Base-by-base conservation (phyloP, 2,113 vertebrate genomes). In the Lamprotornis superbus region DNA sequence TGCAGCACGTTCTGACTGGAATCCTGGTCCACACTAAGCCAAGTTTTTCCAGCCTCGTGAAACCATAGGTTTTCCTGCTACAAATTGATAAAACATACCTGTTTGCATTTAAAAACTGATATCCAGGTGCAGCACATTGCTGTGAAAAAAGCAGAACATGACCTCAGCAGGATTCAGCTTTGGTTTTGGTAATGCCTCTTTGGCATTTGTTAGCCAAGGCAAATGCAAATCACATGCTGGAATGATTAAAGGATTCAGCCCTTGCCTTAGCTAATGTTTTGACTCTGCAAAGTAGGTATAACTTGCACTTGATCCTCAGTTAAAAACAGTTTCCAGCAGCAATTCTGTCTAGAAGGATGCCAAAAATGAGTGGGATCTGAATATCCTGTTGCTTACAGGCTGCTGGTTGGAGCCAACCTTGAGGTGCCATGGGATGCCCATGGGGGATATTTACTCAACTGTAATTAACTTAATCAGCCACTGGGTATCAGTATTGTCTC, bases 381-480 rank as follows among this genome's bases (percentile, higher is more conserved):
- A 37, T n/a, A 47, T 63, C 64, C 68, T 0, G 0, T 63, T 56
- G 83, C 60, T 93, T 30, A 3, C 28, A 53, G 70, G 67, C 46
- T 61, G 55, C 47, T 40, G 35, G 7, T 13, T 22, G 53, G 60
- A 90, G 80, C 52, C 92, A 67, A 4, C 83, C 63, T 91, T 71
- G 96, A 79, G 92, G 76, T 83, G 65, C 76, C 71, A 39, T 20
- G 79, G 71, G 83, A 9, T 81, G 85, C 49, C 86, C 88, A 12
- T 87, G 86, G 93, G 92, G 92, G 88, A 68, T 93, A 49, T 93
- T 96, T 90, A 92, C 79, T 78, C 85, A 83, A 96, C 88, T 97
- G 96, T 97, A 96, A 97, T 97, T 97, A 96, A 95, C 96, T 96
- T 96, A 95, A 96, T 96, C 95, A 97, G 76, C 94, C 96, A 96